Conservation (phyloP, 2,113 vertebrate species). For the Cheilinus undulatus region DNA sequence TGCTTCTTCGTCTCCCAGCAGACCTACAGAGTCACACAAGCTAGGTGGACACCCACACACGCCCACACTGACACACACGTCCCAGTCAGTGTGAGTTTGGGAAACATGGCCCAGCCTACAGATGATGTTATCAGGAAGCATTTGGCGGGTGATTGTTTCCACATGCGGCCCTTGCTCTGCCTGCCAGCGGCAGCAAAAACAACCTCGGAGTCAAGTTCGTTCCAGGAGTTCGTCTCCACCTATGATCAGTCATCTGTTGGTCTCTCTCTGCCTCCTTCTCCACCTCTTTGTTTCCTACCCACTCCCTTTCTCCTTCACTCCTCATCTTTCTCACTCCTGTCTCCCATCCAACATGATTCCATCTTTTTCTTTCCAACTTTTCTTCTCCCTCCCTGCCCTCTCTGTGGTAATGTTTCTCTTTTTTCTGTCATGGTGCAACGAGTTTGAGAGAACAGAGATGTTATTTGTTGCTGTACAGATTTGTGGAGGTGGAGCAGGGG, state of each 20-base stretch:
- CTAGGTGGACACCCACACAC: constrained; percentile 30
- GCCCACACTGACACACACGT: constrained; percentile 21
- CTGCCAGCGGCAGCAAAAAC: constrained; percentile 70
- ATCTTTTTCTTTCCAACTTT: constrained; percentile 24
- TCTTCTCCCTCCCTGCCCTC: constrained; percentile 40
- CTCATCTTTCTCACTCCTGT: background rate
- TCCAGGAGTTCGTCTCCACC: constrained; percentile 57
- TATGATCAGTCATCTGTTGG: constrained; percentile 38
- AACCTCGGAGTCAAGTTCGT: constrained; percentile 50
- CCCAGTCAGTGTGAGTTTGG: constrained; percentile 48
- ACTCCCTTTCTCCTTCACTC: constrained; percentile 7
- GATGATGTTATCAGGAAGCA: constrained; percentile 83
- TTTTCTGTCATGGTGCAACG: constrained; percentile 7
- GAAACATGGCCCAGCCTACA: constrained; percentile 67
- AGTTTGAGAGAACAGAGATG: constrained; percentile 37
- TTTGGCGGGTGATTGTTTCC: constrained; percentile 82
- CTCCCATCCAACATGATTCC: constrained; percentile 19
- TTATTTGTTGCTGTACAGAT: constrained; percentile 29
- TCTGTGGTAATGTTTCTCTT: constrained; percentile 26
- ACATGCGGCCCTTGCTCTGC: constrained; percentile 75
- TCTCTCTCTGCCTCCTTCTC: constrained; percentile 24
- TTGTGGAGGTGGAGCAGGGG: background rate
- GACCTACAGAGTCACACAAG: constrained; percentile 47
- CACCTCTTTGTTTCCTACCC: constrained; percentile 13
- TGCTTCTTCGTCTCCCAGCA: constrained; percentile 11